These are phyloP conservation scores for Microctonus hyperodae DNA, from an alignment of 2,888 invertebrate genomes.

Conservation along the genomic window DNA sequence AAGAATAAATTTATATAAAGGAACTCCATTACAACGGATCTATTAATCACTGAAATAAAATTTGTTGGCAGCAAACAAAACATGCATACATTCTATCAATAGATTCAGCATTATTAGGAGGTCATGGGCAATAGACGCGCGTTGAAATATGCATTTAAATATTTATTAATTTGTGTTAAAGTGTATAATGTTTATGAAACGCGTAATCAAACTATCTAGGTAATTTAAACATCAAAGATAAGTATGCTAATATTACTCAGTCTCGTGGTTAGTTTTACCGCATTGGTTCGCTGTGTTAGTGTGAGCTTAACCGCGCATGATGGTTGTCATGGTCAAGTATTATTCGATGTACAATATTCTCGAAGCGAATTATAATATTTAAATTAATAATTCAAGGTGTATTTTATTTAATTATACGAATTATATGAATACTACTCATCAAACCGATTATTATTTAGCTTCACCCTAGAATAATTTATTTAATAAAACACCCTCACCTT, in stretches of 20 bases:
- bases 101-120: neutral
- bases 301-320: constrained; percentile 30
- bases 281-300: constrained; percentile 48
- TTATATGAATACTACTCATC: constrained; percentile 35
- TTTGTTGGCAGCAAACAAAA: neutral
- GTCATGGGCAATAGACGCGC: neutral
- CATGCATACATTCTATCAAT: neutral
- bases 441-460: constrained; percentile 4
- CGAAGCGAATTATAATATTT: constrained; percentile 38
- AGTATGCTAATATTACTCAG: constrained; percentile 38
- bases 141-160: neutral
- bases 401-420: constrained; percentile 36
- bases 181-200: constrained; percentile 25
- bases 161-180: neutral
- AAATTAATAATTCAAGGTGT: constrained; percentile 38
- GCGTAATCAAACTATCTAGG: constrained; percentile 40
- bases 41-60: neutral
- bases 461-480: neutral
- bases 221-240: constrained; percentile 37
- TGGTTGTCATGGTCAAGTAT: constrained; percentile 6
- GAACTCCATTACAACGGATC: neutral
- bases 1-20: neutral
- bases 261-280: constrained; percentile 33
- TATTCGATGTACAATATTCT: neutral
- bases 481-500: neutral